phyloP scores from a whole-genome alignment of 2,888 invertebrate genomes.

The Scotopteryx bipunctaria region DNA sequence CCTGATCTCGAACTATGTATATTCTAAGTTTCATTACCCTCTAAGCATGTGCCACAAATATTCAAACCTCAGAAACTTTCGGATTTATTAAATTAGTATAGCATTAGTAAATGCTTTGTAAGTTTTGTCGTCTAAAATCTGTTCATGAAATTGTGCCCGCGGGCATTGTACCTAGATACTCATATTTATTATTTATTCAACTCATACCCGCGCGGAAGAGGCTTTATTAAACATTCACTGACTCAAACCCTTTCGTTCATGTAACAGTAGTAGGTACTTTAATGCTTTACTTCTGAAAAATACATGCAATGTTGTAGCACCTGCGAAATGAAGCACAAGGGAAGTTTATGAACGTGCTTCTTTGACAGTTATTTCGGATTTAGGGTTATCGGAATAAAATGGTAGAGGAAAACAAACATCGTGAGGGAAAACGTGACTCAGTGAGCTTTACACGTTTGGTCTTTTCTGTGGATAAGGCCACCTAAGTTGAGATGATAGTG shows the following conservation, averaged over 20 bases:
- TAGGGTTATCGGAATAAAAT: too few relatives aligned
- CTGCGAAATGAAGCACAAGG: neutral
- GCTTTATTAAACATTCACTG: constrained; percentile 44
- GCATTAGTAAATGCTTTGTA: neutral
- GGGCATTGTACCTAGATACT: constrained; percentile 17
- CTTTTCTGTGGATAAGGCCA: too few relatives aligned
- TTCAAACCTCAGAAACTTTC: too few relatives aligned
- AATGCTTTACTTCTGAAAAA: constrained; percentile 13
- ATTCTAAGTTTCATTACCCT: too few relatives aligned
- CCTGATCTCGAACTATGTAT: too few relatives aligned
- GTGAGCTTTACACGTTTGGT: too few relatives aligned
- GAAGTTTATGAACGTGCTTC: neutral
- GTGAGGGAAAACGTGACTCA: too few relatives aligned
- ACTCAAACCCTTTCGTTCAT: constrained; percentile 38
- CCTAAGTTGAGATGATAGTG: too few relatives aligned
- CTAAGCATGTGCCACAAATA: too few relatives aligned
- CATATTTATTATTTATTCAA: constrained; percentile 42
- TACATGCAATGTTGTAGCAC: constrained; percentile 5
- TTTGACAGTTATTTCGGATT: neutral
- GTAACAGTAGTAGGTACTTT: constrained; percentile 17
- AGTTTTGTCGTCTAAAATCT: constrained; percentile 27
- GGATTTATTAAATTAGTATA: too few relatives aligned
- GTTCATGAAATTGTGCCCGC: constrained; percentile 27
- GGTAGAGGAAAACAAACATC: too few relatives aligned
- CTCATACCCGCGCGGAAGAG: constrained; percentile 42